Evolutionary conservation across 1,140 invertebrate genomes (phyloP).

Genomic region (Lepidostoma basale): DNA sequence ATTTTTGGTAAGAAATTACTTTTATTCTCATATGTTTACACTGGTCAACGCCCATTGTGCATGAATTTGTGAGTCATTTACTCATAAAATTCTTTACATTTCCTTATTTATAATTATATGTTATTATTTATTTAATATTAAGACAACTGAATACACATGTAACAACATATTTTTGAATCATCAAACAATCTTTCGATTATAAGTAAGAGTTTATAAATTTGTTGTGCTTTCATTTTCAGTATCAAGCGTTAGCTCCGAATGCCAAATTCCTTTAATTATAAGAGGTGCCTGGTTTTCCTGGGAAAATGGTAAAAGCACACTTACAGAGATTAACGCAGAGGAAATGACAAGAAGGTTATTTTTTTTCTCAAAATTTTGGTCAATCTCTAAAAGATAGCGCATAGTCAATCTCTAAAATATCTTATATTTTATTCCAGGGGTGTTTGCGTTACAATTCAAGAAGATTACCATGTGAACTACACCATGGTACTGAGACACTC

Average conservation of each 20-base stretch:
- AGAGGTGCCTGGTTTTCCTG: constrained; percentile 90
- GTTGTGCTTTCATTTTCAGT: constrained; percentile 49
- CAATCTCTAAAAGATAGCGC: no score
- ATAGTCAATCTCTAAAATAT: not conserved
- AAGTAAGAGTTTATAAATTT: no score
- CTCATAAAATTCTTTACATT: no score
- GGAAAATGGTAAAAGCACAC: constrained; percentile 83
- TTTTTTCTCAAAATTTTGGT: not conserved
- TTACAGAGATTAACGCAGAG: constrained; percentile 81
- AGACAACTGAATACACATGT: no score
- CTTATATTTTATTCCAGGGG: constrained; percentile 59
- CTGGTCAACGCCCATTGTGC: constrained; percentile 22
- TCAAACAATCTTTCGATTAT: no score
- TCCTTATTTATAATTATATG: no score
- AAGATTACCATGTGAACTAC: constrained; percentile 81
- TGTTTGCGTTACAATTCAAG: constrained; percentile 71
- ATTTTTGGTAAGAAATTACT: not conserved
- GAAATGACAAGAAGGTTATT: constrained; percentile 68
- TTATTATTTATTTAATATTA: no score
- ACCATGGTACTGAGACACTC: constrained; percentile 80
- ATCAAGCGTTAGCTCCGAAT: constrained; percentile 52
- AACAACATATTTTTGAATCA: no score
- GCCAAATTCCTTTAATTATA: constrained; percentile 75
- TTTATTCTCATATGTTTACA: not conserved
- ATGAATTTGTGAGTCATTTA: no score